Evolutionary conservation across 2,797 vertebrate genomes (phyloP).

Genomic region (Chiroxiphia lanceolata): DNA sequence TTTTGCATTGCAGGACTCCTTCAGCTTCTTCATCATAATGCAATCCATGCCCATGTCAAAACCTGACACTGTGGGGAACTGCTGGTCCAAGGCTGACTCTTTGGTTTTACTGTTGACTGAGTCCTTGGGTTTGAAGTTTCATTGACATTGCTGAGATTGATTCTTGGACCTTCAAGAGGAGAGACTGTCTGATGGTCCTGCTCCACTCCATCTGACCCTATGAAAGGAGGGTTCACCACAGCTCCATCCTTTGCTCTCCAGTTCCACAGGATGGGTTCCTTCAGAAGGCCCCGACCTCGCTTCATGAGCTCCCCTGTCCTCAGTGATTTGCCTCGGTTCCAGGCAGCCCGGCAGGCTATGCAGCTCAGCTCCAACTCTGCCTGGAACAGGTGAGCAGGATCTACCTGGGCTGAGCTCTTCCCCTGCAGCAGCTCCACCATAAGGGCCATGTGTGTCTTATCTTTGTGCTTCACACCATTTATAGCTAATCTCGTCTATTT

Average conservation of each 20-base stretch:
- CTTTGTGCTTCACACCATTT: neutral
- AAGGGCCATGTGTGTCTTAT: neutral
- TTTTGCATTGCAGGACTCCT: neutral
- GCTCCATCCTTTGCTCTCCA: constrained; percentile 42
- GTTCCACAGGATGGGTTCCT: constrained; percentile 87
- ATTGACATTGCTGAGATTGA: neutral
- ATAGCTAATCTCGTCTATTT: neutral
- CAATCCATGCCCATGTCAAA: fast-evolving
- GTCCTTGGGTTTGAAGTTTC: neutral
- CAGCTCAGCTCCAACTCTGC: constrained; percentile 89
- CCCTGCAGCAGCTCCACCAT: neutral
- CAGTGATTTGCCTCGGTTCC: constrained; percentile 91
- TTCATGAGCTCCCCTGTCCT: constrained; percentile 97
- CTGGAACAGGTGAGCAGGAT: constrained; percentile 88
- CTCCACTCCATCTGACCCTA: constrained; percentile 40
- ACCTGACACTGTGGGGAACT: fast-evolving
- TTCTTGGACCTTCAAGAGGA: neutral
- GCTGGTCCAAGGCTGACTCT: neutral
- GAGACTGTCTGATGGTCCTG: neutral
- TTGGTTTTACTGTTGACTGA: neutral
- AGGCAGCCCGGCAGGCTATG: constrained; percentile 83
- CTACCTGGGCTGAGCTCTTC: neutral
- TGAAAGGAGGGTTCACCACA: constrained; percentile 70
- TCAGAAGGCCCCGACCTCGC: constrained; percentile 87
- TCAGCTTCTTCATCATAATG: neutral